phyloP scores from a whole-genome alignment of 1,140 invertebrate species.

The Hycleus cichorii region DNA sequence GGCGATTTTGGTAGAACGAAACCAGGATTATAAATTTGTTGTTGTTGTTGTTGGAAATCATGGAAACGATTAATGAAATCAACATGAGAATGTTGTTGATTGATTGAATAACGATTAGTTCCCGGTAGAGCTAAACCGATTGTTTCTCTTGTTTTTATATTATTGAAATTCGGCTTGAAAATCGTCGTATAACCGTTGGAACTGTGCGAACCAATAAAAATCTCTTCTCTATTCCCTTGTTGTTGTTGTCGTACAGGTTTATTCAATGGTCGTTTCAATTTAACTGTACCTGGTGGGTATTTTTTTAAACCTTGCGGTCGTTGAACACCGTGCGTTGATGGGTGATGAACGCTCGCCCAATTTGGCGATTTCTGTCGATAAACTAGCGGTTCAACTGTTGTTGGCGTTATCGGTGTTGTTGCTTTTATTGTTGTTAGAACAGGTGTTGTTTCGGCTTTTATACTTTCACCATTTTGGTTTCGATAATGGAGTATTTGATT shows the following conservation, averaged over 20 bases:
- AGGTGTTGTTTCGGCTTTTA: constrained; percentile 8
- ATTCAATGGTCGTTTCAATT: constrained; percentile 17
- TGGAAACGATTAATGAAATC: constrained; percentile 29
- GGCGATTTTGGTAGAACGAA: constrained; percentile 16
- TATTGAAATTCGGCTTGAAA: constrained; percentile 29
- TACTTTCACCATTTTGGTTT: constrained; percentile 14
- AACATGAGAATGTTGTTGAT: constrained; percentile 25
- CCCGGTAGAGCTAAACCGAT: constrained; percentile 21
- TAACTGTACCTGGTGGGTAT: background rate
- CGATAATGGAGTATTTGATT: constrained; percentile 3
- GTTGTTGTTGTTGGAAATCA: constrained; percentile 12
- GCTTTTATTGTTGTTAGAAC: background rate
- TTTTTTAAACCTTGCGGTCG: constrained; percentile 1
- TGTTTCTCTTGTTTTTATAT: constrained; percentile 23
- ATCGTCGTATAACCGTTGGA: constrained; percentile 13
- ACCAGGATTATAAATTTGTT: constrained; percentile 12
- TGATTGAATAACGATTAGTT: constrained; percentile 14
- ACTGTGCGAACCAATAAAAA: constrained; percentile 29
- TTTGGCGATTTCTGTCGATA: background rate
- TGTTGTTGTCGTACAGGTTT: constrained; percentile 20
- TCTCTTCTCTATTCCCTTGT: constrained; percentile 29
- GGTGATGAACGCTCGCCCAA: background rate
- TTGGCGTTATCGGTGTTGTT: background rate
- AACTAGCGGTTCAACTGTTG: background rate
- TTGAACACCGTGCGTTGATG: background rate